A percentile compares a stretch with the other conserved stretches of the same genome.
Conservation (phyloP, 2,888 invertebrate species). For the Ichneumon xanthorius region DNA sequence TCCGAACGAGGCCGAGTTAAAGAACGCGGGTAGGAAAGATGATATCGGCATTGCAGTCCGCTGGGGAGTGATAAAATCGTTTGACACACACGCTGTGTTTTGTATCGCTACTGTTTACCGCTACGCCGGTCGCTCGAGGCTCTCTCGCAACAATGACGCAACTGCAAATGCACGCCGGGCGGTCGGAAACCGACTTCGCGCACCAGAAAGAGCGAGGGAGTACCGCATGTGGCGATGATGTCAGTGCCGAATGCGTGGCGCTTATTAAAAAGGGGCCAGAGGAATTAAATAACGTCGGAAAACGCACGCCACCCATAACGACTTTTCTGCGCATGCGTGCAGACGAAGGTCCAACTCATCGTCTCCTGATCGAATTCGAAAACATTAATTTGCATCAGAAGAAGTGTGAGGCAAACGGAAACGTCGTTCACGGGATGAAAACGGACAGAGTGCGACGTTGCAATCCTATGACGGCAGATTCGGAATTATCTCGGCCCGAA, state of each 20-base stretch:
- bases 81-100: conserved; percentile 35
- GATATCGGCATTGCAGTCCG: conserved; percentile 23
- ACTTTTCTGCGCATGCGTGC: conserved; percentile 46
- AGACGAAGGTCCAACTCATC: conserved; percentile 32
- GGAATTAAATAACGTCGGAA: conserved; percentile 46
- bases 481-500: not conserved
- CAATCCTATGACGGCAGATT: not conserved
- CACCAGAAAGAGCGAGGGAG: conserved; percentile 16
- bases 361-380: conserved; percentile 38
- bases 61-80: conserved; percentile 43
- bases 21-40: not conserved
- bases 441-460: not conserved
- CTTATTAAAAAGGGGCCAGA: conserved; percentile 36
- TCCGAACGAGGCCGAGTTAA: conserved; percentile 57
- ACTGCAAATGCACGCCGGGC: conserved; percentile 51
- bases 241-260: conserved; percentile 58
- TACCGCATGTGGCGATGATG: conserved; percentile 54
- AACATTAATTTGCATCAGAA: conserved; percentile 30
- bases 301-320: conserved; percentile 27
- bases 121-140: not conserved
- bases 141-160: conserved; percentile 53
- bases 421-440: conserved; percentile 22
- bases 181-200: conserved; percentile 27
- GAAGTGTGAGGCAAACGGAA: conserved; percentile 10
- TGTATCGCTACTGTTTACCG: conserved; percentile 12